Percentiles rank a stretch among this genome's conserved stretches.
These are phyloP conservation scores for Notolepis coatsorum DNA, from an alignment of 2,797 vertebrate species.

Conservation along the genomic window DNA sequence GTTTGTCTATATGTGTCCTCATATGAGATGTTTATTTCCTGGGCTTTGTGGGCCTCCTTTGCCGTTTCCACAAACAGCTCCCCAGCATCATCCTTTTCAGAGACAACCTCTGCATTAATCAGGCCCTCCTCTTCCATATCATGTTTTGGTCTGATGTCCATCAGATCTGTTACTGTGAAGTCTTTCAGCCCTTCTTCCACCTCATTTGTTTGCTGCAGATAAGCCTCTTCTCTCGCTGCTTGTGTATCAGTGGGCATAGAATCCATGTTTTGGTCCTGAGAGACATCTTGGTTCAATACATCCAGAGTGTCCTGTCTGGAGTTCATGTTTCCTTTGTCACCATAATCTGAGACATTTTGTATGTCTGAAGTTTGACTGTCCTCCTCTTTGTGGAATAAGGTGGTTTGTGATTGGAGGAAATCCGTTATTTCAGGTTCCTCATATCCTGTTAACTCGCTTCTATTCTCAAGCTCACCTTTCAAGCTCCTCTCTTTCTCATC, in stretches of 20 bases:
- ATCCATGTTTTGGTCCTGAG: neutral
- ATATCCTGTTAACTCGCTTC: constrained; percentile 10
- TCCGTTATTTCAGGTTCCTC: constrained; percentile 14
- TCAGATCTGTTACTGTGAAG: neutral
- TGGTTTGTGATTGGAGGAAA: too few relatives aligned
- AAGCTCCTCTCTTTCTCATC: neutral
- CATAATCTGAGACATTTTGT: constrained; percentile 21
- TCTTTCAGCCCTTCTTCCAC: neutral
- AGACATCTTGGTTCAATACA: constrained; percentile 14
- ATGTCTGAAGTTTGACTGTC: constrained; percentile 16
- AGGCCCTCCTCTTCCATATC: neutral
- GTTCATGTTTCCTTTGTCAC: neutral
- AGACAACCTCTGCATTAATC: neutral
- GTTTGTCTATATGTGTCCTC: neutral
- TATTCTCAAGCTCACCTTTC: constrained; percentile 9
- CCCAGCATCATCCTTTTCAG: constrained; percentile 12
- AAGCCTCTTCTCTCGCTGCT: neutral
- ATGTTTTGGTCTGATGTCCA: neutral
- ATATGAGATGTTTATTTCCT: constrained; percentile 3
- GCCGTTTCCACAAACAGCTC: neutral
- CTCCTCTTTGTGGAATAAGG: constrained; percentile 17
- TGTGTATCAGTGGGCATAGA: constrained; percentile 13
- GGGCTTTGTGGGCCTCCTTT: neutral
- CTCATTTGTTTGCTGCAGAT: constrained; percentile 2
- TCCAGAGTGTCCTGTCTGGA: neutral